phyloP scores from a whole-genome alignment of 2,888 invertebrate species.

The Cryptocephalus primarius region DNA sequence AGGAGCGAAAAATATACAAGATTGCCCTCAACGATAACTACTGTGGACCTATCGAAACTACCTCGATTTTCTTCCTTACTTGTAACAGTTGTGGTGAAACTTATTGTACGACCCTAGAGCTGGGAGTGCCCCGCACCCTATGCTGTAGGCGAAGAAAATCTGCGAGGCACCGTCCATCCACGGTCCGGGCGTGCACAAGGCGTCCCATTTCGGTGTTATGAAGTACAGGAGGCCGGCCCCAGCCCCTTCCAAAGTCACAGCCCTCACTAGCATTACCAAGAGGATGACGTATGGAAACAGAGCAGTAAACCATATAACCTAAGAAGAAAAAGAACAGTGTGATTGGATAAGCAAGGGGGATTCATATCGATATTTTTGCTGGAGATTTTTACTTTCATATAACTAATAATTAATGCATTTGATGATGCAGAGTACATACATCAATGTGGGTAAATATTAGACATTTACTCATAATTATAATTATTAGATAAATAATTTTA shows the following conservation, averaged over 20 bases:
- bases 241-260: slow-evolving; percentile 58
- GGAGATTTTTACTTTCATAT: too few relatives aligned
- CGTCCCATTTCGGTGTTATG: slow-evolving; percentile 50
- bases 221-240: slow-evolving; percentile 53
- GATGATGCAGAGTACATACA: too few relatives aligned
- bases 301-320: slow-evolving; percentile 68
- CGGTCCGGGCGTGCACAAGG: slow-evolving; percentile 41
- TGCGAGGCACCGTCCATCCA: slow-evolving; percentile 72
- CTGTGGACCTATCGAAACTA: too few relatives aligned
- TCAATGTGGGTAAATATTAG: too few relatives aligned
- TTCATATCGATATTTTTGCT: too few relatives aligned
- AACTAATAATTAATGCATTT: too few relatives aligned
- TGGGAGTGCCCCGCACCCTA: slow-evolving; percentile 64
- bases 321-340: slow-evolving; percentile 13
- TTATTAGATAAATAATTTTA: too few relatives aligned
- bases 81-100: slow-evolving; percentile 66
- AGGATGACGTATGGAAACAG: slow-evolving; percentile 63
- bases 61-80: slow-evolving; percentile 34
- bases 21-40: too few relatives aligned
- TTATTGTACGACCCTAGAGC: slow-evolving; percentile 66
- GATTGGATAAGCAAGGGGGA: too few relatives aligned
- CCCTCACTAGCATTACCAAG: slow-evolving; percentile 51
- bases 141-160: slow-evolving; percentile 69
- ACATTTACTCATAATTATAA: too few relatives aligned
- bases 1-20: too few relatives aligned